These are phyloP conservation scores for Drosophila murphyi DNA, from an alignment of 1,140 invertebrate species.

Conservation along the genomic window DNA sequence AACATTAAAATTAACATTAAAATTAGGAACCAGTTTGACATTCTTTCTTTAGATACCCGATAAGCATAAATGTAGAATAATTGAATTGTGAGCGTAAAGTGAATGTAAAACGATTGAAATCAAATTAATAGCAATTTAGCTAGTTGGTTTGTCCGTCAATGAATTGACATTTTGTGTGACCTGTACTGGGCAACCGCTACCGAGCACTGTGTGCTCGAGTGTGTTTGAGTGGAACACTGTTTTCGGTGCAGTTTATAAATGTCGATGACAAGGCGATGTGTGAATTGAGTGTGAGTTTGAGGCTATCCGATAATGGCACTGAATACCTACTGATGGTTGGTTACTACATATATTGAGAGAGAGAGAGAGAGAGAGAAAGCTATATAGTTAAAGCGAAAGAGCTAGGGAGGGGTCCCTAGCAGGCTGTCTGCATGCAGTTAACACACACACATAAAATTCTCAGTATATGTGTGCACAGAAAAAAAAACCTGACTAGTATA, in stretches of 20 bases:
- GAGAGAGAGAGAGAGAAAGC: background rate
- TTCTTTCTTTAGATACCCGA: background rate
- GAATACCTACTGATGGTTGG: slow-evolving; percentile 7
- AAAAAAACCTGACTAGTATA: too few species aligned
- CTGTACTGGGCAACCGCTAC: background rate
- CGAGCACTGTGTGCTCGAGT: too few species aligned
- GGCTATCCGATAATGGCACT: slow-evolving; percentile 57
- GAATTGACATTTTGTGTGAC: slow-evolving; percentile 20
- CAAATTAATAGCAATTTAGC: slow-evolving; percentile 14
- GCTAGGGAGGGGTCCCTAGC: background rate
- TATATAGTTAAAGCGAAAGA: too few species aligned
- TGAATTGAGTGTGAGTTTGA: slow-evolving; percentile 14
- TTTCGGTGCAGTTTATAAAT: slow-evolving; percentile 80
- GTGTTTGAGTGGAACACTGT: slow-evolving; percentile 59
- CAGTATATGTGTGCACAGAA: background rate
- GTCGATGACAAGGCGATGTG: slow-evolving; percentile 54
- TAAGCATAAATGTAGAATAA: background rate
- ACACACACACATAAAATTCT: background rate
- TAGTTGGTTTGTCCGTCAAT: slow-evolving; percentile 7
- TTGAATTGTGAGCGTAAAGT: background rate
- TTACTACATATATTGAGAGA: background rate
- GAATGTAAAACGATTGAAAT: slow-evolving; percentile 4
- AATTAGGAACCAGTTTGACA: background rate
- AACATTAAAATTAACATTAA: too few species aligned
- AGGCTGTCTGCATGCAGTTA: slow-evolving; percentile 15